Evolutionary conservation across 2,113 vertebrate species (phyloP).

Genomic region (Pituophis catenifer): DNA sequence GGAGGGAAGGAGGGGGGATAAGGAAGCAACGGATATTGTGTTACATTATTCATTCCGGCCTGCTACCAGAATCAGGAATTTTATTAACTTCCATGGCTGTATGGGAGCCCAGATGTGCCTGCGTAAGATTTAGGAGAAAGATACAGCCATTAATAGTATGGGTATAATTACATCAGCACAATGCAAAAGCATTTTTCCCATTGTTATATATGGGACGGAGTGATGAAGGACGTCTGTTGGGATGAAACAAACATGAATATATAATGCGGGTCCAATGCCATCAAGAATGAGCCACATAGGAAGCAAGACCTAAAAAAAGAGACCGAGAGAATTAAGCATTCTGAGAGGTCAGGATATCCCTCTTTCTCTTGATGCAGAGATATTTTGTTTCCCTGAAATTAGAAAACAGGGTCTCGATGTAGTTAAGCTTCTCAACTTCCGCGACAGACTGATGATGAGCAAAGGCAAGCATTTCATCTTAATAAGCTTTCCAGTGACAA

Average conservation of each 20-base stretch:
- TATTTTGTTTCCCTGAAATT: not conserved
- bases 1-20: constrained; percentile 1
- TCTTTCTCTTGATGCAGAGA: not conserved
- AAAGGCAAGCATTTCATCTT: not conserved
- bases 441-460: not conserved
- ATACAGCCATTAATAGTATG: not conserved
- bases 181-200: not conserved
- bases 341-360: not conserved
- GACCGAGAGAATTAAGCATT: not conserved
- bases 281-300: not conserved
- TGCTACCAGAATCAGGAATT: constrained; percentile 40
- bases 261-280: not conserved
- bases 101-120: not conserved
- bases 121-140: constrained; percentile 18
- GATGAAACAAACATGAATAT: not conserved
- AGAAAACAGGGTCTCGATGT: not conserved
- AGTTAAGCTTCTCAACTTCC: not conserved
- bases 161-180: not conserved
- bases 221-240: not conserved
- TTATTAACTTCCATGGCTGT: constrained; percentile 40
- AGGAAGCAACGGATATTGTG: constrained; percentile 40
- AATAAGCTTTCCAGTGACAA: not conserved
- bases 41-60: constrained; percentile 65
- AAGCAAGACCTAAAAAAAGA: not conserved
- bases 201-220: not conserved